A percentile compares a stretch with the other conserved stretches of the same genome.
Conservation (phyloP, 2,113 vertebrate species). For the Aspiorhynchus laticeps region DNA sequence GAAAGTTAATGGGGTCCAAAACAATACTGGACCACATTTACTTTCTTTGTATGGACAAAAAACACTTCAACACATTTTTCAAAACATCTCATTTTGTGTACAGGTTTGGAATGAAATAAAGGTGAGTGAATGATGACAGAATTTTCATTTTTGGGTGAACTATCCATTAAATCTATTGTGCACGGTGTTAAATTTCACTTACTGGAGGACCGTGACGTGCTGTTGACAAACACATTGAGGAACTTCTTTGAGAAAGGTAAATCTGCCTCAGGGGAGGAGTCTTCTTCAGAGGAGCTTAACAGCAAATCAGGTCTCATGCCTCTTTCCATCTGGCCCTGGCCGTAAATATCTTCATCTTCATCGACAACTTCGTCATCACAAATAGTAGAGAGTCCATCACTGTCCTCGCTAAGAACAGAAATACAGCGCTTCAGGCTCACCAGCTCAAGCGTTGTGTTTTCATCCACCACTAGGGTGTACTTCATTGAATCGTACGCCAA, state of each 20-base stretch:
- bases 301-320: slow-evolving; percentile 70
- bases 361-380: slow-evolving; percentile 80
- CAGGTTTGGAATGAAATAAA: not conserved
- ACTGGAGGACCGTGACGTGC: slow-evolving; percentile 96
- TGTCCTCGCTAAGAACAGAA: slow-evolving; percentile 87
- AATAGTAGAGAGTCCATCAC: slow-evolving; percentile 81
- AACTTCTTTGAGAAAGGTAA: slow-evolving; percentile 98
- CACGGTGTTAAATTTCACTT: slow-evolving; percentile 65
- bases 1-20: not conserved
- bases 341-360: slow-evolving; percentile 60
- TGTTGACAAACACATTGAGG: slow-evolving; percentile 97
- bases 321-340: slow-evolving; percentile 53
- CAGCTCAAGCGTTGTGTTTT: slow-evolving; percentile 94
- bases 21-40: not conserved
- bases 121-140: not conserved
- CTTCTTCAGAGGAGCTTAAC: slow-evolving; percentile 76
- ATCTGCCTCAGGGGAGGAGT: slow-evolving; percentile 92
- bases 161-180: not conserved
- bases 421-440: slow-evolving; percentile 94
- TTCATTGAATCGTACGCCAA: slow-evolving; percentile 95
- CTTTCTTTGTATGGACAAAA: not conserved
- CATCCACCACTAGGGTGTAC: slow-evolving; percentile 97
- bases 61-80: not conserved
- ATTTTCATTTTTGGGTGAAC: not conserved
- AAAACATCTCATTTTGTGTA: not conserved